Evolutionary conservation across 1,140 invertebrate species (phyloP).

Genomic region (Hestina assimilis): DNA sequence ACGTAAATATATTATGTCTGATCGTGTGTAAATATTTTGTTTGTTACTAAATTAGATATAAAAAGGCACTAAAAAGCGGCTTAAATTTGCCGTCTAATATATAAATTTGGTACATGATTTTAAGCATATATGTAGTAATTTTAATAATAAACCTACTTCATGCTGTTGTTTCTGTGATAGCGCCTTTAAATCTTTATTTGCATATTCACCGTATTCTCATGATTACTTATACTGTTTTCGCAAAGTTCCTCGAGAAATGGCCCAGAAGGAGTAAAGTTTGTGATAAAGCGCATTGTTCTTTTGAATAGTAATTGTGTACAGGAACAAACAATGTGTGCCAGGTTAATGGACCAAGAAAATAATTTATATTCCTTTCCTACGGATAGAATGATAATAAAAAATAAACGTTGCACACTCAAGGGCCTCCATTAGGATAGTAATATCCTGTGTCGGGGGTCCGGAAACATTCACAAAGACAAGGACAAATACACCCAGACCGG

Average conservation of each 20-base stretch:
- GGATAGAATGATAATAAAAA: constrained; percentile 4
- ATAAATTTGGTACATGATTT: background rate
- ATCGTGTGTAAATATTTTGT: background rate
- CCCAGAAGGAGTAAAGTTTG: constrained; percentile 29
- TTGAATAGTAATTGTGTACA: constrained; percentile 24
- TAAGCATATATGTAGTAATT: background rate
- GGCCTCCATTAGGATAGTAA: no score
- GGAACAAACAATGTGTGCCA: constrained; percentile 22
- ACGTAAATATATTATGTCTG: background rate
- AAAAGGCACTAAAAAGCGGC: no score
- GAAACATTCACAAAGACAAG: no score
- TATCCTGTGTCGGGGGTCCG: no score
- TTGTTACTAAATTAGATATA: no score
- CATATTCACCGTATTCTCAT: constrained; percentile 17
- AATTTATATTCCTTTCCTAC: constrained; percentile 16
- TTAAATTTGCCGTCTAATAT: no score
- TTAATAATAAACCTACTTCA: background rate
- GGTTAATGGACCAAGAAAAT: constrained; percentile 23
- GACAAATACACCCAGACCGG: no score
- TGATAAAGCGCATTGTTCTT: constrained; percentile 24
- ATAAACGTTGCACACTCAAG: no score
- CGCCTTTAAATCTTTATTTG: constrained; percentile 22
- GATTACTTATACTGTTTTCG: constrained; percentile 29
- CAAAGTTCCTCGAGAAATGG: constrained; percentile 27
- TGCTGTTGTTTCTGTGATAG: constrained; percentile 14